Conservation (phyloP, 2,797 vertebrate genomes). For the Acropternis orthonyx region DNA sequence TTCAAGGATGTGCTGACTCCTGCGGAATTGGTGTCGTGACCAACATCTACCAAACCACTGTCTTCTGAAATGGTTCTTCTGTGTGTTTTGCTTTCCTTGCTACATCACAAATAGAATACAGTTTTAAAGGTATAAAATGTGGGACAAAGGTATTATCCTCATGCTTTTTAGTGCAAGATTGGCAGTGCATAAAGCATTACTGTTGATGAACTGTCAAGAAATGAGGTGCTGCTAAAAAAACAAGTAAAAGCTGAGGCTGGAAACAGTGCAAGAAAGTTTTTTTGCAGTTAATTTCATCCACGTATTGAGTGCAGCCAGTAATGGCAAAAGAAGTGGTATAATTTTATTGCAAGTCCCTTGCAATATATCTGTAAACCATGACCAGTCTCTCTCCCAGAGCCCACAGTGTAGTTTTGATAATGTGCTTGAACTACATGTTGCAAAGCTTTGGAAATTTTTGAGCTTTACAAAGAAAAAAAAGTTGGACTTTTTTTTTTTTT, state of each 20-base stretch:
- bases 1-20: neutral
- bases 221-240: neutral
- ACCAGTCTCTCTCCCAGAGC: neutral
- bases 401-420: neutral
- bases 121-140: neutral
- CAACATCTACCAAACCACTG: neutral
- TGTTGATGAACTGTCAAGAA: neutral
- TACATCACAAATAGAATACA: neutral
- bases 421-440: neutral
- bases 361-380: neutral
- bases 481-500: too few species aligned
- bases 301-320: neutral
- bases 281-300: neutral
- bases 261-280: neutral
- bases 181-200: neutral
- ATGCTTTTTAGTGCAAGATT: neutral
- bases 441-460: neutral
- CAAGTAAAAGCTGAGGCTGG: neutral
- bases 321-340: neutral
- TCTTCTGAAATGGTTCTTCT: neutral
- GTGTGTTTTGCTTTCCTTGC: neutral
- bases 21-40: neutral
- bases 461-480: neutral
- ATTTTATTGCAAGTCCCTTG: neutral
- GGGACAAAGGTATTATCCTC: neutral